Evolutionary conservation across 2,888 invertebrate genomes (phyloP).

Genomic region (Drosophila fulvimacula): DNA sequence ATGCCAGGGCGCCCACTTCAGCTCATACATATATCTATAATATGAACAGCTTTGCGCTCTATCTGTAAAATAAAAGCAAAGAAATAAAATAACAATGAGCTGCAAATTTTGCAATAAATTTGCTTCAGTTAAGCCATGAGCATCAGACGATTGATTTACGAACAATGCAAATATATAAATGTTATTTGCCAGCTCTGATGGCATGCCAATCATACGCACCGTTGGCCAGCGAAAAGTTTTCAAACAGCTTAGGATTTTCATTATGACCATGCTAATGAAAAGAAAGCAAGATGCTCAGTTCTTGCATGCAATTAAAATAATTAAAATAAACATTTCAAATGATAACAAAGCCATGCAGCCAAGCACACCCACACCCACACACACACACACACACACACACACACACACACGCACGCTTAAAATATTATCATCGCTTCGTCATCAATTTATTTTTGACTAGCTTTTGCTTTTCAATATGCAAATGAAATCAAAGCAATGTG

Average conservation of each 20-base stretch:
- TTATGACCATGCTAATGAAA: conserved; percentile 42
- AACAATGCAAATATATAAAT: conserved; percentile 33
- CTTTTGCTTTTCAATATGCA: conserved; percentile 42
- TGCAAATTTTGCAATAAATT: conserved; percentile 34
- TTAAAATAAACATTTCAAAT: conserved; percentile 66
- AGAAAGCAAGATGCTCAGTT: conserved; percentile 37
- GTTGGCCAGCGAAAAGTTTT: conserved; percentile 13
- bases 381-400: conserved; percentile 11
- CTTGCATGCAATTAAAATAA: conserved; percentile 59
- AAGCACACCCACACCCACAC: conserved; percentile 19
- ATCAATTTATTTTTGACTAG: conserved; percentile 33
- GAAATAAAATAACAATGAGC: conserved; percentile 28
- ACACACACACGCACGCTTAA: conserved; percentile 44
- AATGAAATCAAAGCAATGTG: conserved; percentile 64
- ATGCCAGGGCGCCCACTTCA: conserved; percentile 32
- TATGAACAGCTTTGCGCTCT: conserved; percentile 23
- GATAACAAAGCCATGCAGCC: conserved; percentile 49
- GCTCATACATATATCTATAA: conserved; percentile 44
- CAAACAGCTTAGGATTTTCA: conserved; percentile 19
- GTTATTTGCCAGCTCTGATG: conserved; percentile 14
- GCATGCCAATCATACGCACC: conserved; percentile 50
- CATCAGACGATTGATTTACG: conserved; percentile 39
- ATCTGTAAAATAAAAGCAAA: conserved; percentile 2
- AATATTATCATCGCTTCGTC: conserved; percentile 53
- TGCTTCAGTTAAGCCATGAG: conserved; percentile 21